These are phyloP conservation scores for Bugula neritina DNA, from an alignment of 2,888 invertebrate genomes.

Conservation along the genomic window DNA sequence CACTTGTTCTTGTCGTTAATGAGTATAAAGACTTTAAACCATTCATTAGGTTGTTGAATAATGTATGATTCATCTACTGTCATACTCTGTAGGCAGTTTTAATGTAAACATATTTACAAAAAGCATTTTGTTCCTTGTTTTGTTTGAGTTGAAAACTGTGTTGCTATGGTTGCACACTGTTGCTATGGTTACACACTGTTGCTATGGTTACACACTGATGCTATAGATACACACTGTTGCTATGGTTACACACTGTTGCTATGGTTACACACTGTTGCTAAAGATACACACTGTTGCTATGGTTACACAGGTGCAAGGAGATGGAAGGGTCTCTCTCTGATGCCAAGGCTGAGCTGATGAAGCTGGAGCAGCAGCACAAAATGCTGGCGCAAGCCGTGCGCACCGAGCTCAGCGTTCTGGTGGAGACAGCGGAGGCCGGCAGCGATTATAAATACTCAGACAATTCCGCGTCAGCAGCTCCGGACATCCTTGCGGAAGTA, in stretches of 20 bases:
- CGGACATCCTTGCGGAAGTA: neutral
- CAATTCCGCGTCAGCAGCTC: neutral
- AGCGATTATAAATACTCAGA: neutral
- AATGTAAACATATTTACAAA: too few species aligned
- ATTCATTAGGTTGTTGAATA: neutral
- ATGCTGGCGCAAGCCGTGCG: neutral
- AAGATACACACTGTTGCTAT: neutral
- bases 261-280: too few species aligned
- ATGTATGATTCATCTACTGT: neutral
- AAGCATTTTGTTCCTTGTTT: too few species aligned
- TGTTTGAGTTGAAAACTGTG: too few species aligned
- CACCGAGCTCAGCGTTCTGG: slow-evolving; percentile 14
- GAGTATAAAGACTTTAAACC: neutral
- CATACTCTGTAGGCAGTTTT: neutral
- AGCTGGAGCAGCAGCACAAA: slow-evolving; percentile 4
- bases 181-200: too few species aligned
- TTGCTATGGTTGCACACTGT: too few species aligned
- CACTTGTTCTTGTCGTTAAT: too few species aligned
- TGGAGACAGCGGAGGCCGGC: slow-evolving; percentile 17
- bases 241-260: too few species aligned
- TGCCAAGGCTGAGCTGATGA: neutral
- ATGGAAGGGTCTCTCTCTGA: neutral
- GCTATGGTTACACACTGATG: too few species aligned
- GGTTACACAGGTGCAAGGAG: slow-evolving; percentile 6
- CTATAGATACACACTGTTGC: too few species aligned